Evolutionary conservation across 2,888 invertebrate species (phyloP).

Genomic region (Salticus scenicus): DNA sequence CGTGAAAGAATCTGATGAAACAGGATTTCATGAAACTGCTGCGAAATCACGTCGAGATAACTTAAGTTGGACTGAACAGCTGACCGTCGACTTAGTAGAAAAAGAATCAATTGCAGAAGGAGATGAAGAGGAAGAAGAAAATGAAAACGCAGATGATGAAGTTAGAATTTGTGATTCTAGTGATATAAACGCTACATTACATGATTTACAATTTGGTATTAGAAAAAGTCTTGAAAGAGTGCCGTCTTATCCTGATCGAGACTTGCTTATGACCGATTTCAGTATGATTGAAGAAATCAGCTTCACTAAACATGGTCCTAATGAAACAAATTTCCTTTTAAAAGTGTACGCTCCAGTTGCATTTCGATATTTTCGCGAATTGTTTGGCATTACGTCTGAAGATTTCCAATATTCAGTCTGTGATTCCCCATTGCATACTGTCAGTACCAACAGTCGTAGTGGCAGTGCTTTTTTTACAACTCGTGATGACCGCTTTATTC

Average conservation of each 20-base stretch:
- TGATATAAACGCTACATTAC: background rate
- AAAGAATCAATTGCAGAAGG: background rate
- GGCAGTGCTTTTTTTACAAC: constrained; percentile 79
- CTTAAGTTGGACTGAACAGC: background rate
- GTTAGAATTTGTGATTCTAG: background rate
- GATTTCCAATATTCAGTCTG: constrained; percentile 79
- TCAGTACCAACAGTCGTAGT: constrained; percentile 79
- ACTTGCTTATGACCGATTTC: constrained; percentile 99
- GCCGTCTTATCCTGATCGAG: constrained; percentile 83
- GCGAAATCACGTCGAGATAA: background rate
- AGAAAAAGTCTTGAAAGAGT: background rate
- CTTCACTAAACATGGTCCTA: constrained; percentile 82
- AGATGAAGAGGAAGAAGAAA: too few species aligned
- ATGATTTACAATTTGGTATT: background rate
- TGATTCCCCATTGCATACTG: constrained; percentile 77
- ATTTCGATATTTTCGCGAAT: constrained; percentile 78
- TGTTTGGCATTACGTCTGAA: constrained; percentile 78
- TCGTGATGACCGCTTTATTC: constrained; percentile 79
- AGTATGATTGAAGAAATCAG: constrained; percentile 98
- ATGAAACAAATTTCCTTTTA: constrained; percentile 78
- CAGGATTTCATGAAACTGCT: background rate
- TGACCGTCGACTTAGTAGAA: background rate
- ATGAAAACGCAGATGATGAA: background rate
- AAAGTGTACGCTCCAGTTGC: constrained; percentile 79
- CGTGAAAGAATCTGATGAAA: background rate